phyloP scores from a whole-genome alignment of 2,888 invertebrate species.

The Didymodactylos carnosus region DNA sequence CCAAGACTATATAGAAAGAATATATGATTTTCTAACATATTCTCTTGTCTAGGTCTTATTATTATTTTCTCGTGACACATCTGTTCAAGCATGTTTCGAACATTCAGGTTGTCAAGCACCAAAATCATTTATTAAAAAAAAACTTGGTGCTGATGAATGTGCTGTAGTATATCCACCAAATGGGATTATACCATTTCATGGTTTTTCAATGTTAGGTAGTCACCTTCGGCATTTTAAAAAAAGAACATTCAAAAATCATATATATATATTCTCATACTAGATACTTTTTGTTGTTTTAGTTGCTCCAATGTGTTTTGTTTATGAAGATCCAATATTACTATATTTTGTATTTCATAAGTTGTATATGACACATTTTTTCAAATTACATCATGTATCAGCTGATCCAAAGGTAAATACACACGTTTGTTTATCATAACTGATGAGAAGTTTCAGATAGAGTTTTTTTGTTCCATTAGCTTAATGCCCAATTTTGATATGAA shows the following conservation, averaged over 20 bases:
- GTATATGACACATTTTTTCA: slow-evolving; percentile 72
- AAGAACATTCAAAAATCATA: neutral
- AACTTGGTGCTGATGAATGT: slow-evolving; percentile 46
- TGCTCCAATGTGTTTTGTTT: slow-evolving; percentile 78
- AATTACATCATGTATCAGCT: slow-evolving; percentile 71
- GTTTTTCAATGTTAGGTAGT: slow-evolving; percentile 92
- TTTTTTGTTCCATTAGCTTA: no score
- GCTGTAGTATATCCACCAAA: slow-evolving; percentile 68
- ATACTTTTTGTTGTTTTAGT: slow-evolving; percentile 42
- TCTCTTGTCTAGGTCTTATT: slow-evolving; percentile 38
- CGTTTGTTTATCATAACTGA: neutral
- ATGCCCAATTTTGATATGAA: no score
- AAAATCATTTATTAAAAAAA: slow-evolving; percentile 53
- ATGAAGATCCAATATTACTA: slow-evolving; percentile 61
- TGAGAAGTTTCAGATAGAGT: no score
- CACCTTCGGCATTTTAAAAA: no score
- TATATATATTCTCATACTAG: neutral
- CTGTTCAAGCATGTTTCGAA: slow-evolving; percentile 49
- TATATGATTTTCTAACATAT: neutral
- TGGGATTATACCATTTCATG: slow-evolving; percentile 84
- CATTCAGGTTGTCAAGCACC: slow-evolving; percentile 38
- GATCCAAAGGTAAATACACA: slow-evolving; percentile 48
- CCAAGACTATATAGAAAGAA: neutral
- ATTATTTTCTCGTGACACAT: slow-evolving; percentile 67
- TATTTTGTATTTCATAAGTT: slow-evolving; percentile 76